phyloP scores from a whole-genome alignment of 2,888 invertebrate genomes.

The Buathra laborator region DNA sequence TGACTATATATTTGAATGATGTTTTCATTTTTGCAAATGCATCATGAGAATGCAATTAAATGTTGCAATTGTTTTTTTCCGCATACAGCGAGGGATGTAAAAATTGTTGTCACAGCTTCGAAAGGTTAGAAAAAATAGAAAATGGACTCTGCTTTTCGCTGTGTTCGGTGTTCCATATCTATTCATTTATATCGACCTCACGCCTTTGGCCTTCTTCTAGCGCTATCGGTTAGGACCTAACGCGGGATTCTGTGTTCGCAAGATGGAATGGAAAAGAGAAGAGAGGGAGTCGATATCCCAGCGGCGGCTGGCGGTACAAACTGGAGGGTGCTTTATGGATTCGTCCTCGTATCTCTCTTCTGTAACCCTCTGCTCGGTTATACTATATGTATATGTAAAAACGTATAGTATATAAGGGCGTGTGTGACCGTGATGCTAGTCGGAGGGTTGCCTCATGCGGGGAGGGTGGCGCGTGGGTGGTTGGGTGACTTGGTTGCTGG shows the following conservation, averaged over 20 bases:
- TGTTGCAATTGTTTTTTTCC: too few species aligned
- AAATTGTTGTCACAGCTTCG: not conserved
- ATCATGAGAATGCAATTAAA: not conserved
- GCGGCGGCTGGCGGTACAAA: conserved; percentile 65
- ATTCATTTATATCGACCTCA: conserved; percentile 4
- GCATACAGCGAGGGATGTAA: not conserved
- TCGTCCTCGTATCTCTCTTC: conserved; percentile 74
- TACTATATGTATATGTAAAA: conserved; percentile 39
- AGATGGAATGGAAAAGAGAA: conserved; percentile 52
- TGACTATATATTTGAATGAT: not conserved
- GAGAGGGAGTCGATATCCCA: conserved; percentile 66
- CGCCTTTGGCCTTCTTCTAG: conserved; percentile 27
- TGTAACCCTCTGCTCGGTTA: conserved; percentile 68
- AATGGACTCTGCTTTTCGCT: not conserved
- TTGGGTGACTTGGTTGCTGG: conserved; percentile 56
- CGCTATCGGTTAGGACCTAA: conserved; percentile 36
- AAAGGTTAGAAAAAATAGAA: conserved; percentile 9
- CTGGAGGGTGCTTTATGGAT: conserved; percentile 71
- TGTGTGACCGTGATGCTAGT: conserved; percentile 62
- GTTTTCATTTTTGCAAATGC: not conserved
- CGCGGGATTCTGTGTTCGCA: conserved; percentile 27
- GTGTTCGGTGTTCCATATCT: conserved; percentile 12
- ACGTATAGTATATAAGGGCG: conserved; percentile 65
- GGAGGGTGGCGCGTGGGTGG: conserved; percentile 53
- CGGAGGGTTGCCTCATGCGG: conserved; percentile 63